These are phyloP conservation scores for Dryobota labecula DNA, from an alignment of 2,888 invertebrate genomes.

Conservation along the genomic window DNA sequence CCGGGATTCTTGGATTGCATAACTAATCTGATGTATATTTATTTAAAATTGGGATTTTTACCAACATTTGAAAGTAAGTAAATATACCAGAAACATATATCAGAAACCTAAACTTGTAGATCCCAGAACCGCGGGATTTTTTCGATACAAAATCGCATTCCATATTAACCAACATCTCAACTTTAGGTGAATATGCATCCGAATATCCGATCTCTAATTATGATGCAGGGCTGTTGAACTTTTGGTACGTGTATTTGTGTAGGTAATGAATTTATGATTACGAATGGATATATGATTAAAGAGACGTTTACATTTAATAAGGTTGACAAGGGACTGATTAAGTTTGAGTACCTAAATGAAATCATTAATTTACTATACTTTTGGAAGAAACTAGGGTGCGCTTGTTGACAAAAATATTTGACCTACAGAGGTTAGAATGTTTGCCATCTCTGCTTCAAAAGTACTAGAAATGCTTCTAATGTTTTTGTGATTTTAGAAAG, in stretches of 20 bases:
- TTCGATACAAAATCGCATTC: too few species aligned
- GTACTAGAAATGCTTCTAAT: constrained; percentile 41
- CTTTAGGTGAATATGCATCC: too few species aligned
- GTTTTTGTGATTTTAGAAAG: constrained; percentile 68
- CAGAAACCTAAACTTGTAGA: too few species aligned
- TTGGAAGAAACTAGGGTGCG: background rate
- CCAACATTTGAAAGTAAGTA: too few species aligned
- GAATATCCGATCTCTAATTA: too few species aligned
- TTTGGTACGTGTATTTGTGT: constrained; percentile 7
- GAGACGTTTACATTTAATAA: background rate
- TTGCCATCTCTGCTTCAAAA: constrained; percentile 39
- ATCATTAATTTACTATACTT: too few species aligned
- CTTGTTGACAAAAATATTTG: background rate
- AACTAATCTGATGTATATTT: too few species aligned
- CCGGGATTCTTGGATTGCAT: too few species aligned
- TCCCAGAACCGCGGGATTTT: too few species aligned
- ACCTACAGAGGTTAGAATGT: constrained; percentile 27
- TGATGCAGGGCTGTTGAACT: constrained; percentile 35
- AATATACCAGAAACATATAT: too few species aligned
- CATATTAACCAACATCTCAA: too few species aligned
- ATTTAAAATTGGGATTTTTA: too few species aligned
- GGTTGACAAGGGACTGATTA: background rate
- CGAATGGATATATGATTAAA: background rate
- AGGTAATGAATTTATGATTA: background rate
- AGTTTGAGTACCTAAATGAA: background rate